Evolutionary conservation across 2,888 invertebrate genomes (phyloP).

Genomic region (Ormyrus pomaceus): DNA sequence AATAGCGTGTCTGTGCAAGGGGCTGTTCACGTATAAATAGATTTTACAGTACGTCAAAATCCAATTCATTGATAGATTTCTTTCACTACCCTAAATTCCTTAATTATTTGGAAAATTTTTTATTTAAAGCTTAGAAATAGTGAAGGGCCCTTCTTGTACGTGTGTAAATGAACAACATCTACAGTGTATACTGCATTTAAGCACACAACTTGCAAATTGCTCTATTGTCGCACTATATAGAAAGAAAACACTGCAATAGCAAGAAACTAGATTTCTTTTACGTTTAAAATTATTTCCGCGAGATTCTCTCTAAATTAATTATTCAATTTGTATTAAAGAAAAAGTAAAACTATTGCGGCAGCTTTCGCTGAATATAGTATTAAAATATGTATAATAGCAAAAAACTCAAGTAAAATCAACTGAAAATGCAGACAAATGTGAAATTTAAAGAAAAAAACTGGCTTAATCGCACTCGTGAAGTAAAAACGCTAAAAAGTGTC

Average conservation of each 20-base stretch:
- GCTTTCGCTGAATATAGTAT: conserved; percentile 9
- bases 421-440: conserved; percentile 47
- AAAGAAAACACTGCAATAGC: conserved; percentile 48
- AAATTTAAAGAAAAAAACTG: conserved; percentile 42
- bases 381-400: conserved; percentile 6
- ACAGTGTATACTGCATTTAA: conserved; percentile 46
- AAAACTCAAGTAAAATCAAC: conserved; percentile 21
- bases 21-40: conserved; percentile 36
- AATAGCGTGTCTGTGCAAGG: conserved; percentile 15
- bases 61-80: no score
- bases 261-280: conserved; percentile 7
- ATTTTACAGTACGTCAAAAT: not conserved
- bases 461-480: conserved; percentile 44
- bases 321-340: conserved; percentile 8
- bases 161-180: conserved; percentile 43
- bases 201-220: conserved; percentile 55
- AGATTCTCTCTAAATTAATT: not conserved
- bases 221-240: conserved; percentile 26
- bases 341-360: conserved; percentile 16
- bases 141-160: conserved; percentile 31
- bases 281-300: not conserved
- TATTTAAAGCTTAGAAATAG: not conserved
- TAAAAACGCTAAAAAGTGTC: conserved; percentile 16
- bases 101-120: not conserved
- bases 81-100: no score